Evolutionary conservation across 2,113 vertebrate species (phyloP).

Genomic region (Orientallactaga bullata): DNA sequence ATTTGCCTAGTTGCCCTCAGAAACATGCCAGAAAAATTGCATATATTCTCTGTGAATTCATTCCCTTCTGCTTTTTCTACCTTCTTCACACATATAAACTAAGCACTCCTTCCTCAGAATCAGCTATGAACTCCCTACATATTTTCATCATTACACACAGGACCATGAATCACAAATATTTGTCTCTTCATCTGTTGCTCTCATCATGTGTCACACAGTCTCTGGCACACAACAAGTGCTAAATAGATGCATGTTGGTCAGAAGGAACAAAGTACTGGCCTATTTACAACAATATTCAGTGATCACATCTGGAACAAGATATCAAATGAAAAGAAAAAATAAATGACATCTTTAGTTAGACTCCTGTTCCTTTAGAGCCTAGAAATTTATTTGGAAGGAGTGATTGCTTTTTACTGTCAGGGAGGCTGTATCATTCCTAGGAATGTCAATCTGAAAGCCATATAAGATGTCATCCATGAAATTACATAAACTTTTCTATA

Average conservation of each 20-base stretch:
- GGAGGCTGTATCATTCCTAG: neutral
- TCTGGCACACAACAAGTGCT: neutral
- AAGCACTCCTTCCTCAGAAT: neutral
- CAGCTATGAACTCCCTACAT: neutral
- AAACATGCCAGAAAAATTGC: neutral
- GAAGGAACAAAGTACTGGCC: neutral
- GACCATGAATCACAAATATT: neutral
- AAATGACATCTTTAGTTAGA: neutral
- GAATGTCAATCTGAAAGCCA: constrained; percentile 37
- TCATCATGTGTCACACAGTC: neutral
- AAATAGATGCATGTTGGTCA: neutral
- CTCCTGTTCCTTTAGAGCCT: neutral
- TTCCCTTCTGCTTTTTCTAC: neutral
- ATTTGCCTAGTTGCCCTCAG: neutral
- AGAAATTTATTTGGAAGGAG: constrained; percentile 37
- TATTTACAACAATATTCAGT: neutral
- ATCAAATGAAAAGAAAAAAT: neutral
- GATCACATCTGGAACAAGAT: neutral
- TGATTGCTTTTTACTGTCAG: constrained; percentile 19
- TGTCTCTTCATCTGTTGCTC: neutral
- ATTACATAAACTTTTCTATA: constrained; percentile 37
- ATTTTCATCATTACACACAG: neutral
- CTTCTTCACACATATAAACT: neutral
- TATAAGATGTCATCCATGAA: constrained; percentile 50
- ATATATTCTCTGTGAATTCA: neutral